Conservation (phyloP, 2,888 invertebrate species). For the Dusona sp. region DNA sequence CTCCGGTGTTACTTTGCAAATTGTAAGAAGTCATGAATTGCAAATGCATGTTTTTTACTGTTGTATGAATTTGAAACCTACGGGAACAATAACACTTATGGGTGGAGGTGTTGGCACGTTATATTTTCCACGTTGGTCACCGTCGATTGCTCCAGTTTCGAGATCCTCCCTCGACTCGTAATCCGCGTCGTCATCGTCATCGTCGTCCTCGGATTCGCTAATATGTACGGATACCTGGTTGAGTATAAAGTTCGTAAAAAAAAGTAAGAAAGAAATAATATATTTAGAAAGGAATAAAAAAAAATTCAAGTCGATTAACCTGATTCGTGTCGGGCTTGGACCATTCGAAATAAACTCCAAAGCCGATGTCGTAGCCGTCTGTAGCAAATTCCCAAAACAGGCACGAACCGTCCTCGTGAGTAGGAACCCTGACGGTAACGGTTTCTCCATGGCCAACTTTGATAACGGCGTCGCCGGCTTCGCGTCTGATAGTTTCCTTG, state of each 20-base stretch:
- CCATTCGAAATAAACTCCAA: conserved; percentile 99
- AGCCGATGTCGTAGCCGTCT: conserved; percentile 98
- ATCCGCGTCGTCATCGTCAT: conserved; percentile 89
- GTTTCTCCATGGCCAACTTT: conserved; percentile 98
- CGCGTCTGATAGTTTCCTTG: conserved; percentile 93
- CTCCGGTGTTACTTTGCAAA: neutral
- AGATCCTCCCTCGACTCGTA: conserved; percentile 87
- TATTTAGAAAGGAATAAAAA: neutral
- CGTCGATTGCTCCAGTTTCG: conserved; percentile 83
- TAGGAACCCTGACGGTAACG: conserved; percentile 98
- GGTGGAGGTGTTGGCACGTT: conserved; percentile 79
- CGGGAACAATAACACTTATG: conserved; percentile 82
- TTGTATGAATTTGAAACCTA: conserved; percentile 72
- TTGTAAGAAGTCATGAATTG: neutral
- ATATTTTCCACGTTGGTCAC: conserved; percentile 74
- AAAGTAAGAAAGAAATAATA: conserved; percentile 28
- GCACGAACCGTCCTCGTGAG: conserved; percentile 96
- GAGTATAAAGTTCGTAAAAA: neutral
- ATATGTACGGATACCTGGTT: conserved; percentile 94
- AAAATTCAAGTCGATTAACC: conserved; percentile 21
- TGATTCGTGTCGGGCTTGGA: conserved; percentile 93
- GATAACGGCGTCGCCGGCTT: conserved; percentile 94
- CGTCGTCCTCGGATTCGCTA: conserved; percentile 97
- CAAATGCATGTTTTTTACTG: neutral
- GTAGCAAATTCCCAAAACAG: conserved; percentile 99